These are phyloP conservation scores for Columbina picui DNA, from an alignment of 2,113 vertebrate species.

Conservation along the genomic window DNA sequence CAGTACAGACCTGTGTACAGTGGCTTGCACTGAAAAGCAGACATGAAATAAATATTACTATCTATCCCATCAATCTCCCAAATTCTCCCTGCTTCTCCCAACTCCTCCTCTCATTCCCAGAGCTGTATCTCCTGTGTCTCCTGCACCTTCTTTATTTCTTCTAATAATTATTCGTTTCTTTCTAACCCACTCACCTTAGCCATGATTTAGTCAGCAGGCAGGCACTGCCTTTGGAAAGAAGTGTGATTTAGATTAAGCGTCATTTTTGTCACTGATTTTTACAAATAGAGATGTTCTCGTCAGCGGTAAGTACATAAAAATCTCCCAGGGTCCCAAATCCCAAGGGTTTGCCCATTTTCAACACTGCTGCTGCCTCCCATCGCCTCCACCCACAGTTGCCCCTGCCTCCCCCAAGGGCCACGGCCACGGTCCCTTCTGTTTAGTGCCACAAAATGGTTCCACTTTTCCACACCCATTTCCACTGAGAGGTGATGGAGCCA, in stretches of 20 bases:
- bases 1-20: neutral
- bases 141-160: neutral
- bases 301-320: neutral
- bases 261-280: neutral
- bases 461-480: neutral
- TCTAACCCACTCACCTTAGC: neutral
- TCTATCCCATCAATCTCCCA: neutral
- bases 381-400: rapidly evolving
- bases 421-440: rapidly evolving
- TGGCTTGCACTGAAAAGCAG: neutral
- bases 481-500: neutral
- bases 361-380: neutral
- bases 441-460: rapidly evolving
- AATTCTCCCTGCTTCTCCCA: neutral
- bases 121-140: neutral
- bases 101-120: neutral
- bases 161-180: neutral
- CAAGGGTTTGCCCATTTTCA: neutral
- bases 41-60: neutral
- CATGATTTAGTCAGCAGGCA: neutral
- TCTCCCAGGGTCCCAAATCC: neutral
- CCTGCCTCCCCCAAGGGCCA: rapidly evolving
- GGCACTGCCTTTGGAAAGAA: neutral
- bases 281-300: neutral
- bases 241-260: rapidly evolving